Evolutionary conservation across 2,888 invertebrate species (phyloP).

Genomic region (Agrochola litura): DNA sequence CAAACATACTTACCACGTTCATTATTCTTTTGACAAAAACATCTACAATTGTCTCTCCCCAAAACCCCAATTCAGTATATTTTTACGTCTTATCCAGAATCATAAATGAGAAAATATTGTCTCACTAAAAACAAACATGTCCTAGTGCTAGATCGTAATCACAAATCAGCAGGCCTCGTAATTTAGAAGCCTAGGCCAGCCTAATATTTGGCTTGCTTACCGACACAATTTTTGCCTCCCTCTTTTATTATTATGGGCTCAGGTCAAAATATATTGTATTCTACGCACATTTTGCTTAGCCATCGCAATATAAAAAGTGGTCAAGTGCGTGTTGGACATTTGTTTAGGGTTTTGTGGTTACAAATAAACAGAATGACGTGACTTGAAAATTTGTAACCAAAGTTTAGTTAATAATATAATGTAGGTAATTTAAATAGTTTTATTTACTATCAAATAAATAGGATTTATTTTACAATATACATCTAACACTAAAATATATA

Average conservation of each 20-base stretch:
- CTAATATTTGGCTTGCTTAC: slow-evolving; percentile 42
- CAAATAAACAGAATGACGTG: background rate
- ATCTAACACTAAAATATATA: too few species aligned
- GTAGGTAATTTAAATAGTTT: too few species aligned
- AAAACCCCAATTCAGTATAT: background rate
- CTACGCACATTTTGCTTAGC: slow-evolving; percentile 61
- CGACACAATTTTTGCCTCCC: slow-evolving; percentile 37
- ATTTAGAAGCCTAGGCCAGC: slow-evolving; percentile 12
- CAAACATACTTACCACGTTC: background rate
- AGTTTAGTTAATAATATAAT: too few species aligned
- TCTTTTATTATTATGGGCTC: slow-evolving; percentile 22
- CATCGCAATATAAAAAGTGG: slow-evolving; percentile 24
- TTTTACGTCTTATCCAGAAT: slow-evolving; percentile 11
- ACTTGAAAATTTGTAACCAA: too few species aligned
- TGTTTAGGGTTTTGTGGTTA: slow-evolving; percentile 12
- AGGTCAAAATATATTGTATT: slow-evolving; percentile 59
- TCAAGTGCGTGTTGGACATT: slow-evolving; percentile 26
- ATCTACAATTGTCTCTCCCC: background rate
- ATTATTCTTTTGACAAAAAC: background rate
- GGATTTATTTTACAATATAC: too few species aligned
- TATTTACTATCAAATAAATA: too few species aligned
- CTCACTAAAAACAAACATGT: slow-evolving; percentile 29
- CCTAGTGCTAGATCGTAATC: slow-evolving; percentile 12
- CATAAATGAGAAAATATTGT: slow-evolving; percentile 37
- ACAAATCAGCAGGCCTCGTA: slow-evolving; percentile 9